These are phyloP conservation scores for Tiaroga cobitis DNA, from an alignment of 2,797 vertebrate species.

Conservation along the genomic window DNA sequence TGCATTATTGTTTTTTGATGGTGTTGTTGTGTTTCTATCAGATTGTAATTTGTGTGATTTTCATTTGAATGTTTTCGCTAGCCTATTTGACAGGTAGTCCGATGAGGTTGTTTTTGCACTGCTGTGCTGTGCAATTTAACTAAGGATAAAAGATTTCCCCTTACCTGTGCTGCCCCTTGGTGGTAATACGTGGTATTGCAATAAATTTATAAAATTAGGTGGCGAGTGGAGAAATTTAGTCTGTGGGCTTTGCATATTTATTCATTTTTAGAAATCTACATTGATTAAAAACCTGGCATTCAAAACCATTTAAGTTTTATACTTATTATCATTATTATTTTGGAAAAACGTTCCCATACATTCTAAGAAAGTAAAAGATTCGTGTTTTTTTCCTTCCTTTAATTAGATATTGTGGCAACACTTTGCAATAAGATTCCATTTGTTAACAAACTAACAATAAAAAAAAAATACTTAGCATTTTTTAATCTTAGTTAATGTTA, in stretches of 20 bases:
- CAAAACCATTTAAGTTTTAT: neutral
- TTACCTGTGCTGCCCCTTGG: conserved; percentile 32
- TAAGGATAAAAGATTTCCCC: neutral
- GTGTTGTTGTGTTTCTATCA: neutral
- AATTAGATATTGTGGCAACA: neutral
- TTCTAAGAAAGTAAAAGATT: neutral
- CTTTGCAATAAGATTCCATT: neutral
- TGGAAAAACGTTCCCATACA: neutral
- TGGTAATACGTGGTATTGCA: conserved; percentile 22
- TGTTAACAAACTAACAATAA: neutral
- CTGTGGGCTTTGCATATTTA: neutral
- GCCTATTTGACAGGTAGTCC: too few relatives aligned
- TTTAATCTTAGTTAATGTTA: neutral
- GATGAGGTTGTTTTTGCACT: neutral
- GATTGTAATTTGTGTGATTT: neutral
- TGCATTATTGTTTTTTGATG: neutral
- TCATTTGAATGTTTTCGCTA: neutral
- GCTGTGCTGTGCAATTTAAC: neutral
- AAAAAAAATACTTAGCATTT: too few relatives aligned
- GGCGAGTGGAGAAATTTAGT: neutral
- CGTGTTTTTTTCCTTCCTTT: neutral
- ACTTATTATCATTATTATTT: neutral
- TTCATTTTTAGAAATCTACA: neutral
- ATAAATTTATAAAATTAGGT: neutral
- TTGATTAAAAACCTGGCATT: neutral